Base-by-base conservation (phyloP, 2,797 vertebrate species). In the Apogon hyalosoma region DNA sequence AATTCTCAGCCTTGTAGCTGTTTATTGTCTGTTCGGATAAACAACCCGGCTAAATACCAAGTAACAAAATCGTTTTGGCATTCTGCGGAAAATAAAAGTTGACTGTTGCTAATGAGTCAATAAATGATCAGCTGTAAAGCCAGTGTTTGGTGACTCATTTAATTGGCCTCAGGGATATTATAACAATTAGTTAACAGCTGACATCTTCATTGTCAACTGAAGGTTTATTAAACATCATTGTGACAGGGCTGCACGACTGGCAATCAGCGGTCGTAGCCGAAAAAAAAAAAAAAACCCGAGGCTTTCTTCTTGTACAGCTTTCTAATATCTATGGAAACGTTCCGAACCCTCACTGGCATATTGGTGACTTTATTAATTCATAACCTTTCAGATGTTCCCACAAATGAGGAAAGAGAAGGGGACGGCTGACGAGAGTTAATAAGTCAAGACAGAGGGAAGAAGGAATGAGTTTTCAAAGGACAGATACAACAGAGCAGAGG, bases 91-190 rank as follows among this genome's bases (percentile, higher is more conserved):
- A 70, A 84, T 74, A 75, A 82, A 80, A 69, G 56, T 45, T 53
- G 76, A 72, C 68, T 71, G 70, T 69, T 66, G 52, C 70, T 69
- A 79, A 75, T 78, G 69, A 75, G 62, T 79, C 72, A 69, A 60
- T 84, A 72, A 79, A 77, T 39, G 67, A 80, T 80, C 52, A 42
- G 70, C 76, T 67, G 76, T 78, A 73, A 72, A 73, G 72, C 41
- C 56, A 36, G 58, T 63, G 75, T 73, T 70, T 67, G 66, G 69
- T 69, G 84, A 69, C 71, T 82, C 64, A 49, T 77, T 56, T 73
- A 77, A 86, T 75, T 69, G 64, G 62, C 73, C 58, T 16, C 54
- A 21, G 77, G 69, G 74, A 82, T 48, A 69, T 74, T 48, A 77
- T 69, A 79, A 69, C 63, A 78, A 69, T 85, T 77, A 73, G 50